phyloP scores from a whole-genome alignment of 2,888 invertebrate species.

The Thalpophila matura region DNA sequence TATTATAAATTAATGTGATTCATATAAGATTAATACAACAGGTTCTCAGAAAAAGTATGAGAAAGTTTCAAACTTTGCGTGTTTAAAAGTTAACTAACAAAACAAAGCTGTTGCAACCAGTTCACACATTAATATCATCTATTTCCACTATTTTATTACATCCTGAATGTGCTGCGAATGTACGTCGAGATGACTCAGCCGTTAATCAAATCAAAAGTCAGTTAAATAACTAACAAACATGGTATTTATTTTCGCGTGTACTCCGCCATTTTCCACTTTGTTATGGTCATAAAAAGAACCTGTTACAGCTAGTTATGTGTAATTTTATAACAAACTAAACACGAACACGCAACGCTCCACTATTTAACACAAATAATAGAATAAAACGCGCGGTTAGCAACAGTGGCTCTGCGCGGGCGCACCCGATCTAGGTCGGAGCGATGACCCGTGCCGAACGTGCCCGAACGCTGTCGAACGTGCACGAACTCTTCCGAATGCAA shows the following conservation, averaged over 20 bases:
- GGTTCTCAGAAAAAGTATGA: constrained; percentile 42
- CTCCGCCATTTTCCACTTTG: constrained; percentile 60
- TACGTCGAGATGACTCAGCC: constrained; percentile 12
- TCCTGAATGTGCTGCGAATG: constrained; percentile 40
- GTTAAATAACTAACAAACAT: constrained; percentile 48
- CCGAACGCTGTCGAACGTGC: constrained; percentile 62
- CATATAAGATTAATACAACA: too few species aligned
- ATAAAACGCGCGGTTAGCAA: constrained; percentile 63
- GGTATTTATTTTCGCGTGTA: constrained; percentile 59
- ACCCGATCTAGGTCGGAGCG: constrained; percentile 77
- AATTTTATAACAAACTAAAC: constrained; percentile 67
- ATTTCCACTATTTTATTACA: constrained; percentile 44
- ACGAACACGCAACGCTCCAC: constrained; percentile 59
- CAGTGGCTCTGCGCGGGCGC: constrained; percentile 63
- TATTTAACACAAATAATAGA: constrained; percentile 61
- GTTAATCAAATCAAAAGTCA: constrained; percentile 44
- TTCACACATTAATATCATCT: constrained; percentile 53
- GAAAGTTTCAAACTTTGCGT: constrained; percentile 40
- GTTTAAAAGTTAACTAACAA: constrained; percentile 15
- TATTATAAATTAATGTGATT: too few species aligned
- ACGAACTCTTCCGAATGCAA: constrained; percentile 48
- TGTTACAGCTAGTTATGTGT: constrained; percentile 61
- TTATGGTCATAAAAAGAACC: constrained; percentile 64
- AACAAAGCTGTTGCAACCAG: constrained; percentile 24
- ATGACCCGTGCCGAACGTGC: constrained; percentile 73